phyloP scores from a whole-genome alignment of 2,888 invertebrate species.

The Euzetes globulus region DNA sequence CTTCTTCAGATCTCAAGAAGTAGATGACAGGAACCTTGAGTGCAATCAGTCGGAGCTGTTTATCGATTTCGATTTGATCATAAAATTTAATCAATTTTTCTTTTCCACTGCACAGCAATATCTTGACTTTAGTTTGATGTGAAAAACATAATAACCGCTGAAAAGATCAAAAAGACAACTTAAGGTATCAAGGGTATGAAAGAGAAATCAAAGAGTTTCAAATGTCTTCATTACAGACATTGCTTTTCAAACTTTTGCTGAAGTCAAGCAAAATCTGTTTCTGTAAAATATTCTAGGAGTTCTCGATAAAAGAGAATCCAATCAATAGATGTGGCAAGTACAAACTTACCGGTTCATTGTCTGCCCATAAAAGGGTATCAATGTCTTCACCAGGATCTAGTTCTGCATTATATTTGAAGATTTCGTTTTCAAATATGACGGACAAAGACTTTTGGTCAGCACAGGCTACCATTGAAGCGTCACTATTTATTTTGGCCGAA shows the following conservation, averaged over 20 bases:
- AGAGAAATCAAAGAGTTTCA: no score
- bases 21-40: conserved; percentile 55
- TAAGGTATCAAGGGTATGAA: no score
- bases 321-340: no score
- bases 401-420: not conserved
- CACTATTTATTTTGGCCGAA: conserved; percentile 45
- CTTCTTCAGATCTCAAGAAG: conserved; percentile 40
- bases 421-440: not conserved
- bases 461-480: conserved; percentile 13
- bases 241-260: no score
- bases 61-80: conserved; percentile 17
- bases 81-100: conserved; percentile 30
- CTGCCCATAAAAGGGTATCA: not conserved
- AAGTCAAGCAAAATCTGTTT: no score
- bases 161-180: no score
- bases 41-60: conserved; percentile 47
- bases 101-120: conserved; percentile 28
- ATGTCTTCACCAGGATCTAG: not conserved
- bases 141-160: conserved; percentile 13
- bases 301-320: no score
- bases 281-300: no score
- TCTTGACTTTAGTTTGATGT: not conserved
- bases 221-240: no score
- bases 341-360: conserved; percentile 12
- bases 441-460: conserved; percentile 4